phyloP scores from a whole-genome alignment of 1,140 invertebrate species.

The Hypothenemus hampei region DNA sequence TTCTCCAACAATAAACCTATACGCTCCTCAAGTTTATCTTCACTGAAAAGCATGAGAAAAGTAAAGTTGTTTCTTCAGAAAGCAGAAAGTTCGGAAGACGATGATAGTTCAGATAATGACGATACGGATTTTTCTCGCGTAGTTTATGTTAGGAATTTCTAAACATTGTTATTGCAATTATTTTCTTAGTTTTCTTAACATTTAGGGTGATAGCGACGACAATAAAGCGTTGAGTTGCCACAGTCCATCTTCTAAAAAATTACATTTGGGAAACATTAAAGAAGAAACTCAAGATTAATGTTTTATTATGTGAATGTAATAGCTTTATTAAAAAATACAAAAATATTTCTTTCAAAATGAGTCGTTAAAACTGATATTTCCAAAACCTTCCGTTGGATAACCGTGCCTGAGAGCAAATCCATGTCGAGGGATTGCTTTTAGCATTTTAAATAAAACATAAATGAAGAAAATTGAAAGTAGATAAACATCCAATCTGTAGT shows the following conservation, averaged over 20 bases:
- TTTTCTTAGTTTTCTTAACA: neutral
- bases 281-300: slow-evolving; percentile 39
- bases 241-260: slow-evolving; percentile 31
- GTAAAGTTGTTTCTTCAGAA: slow-evolving; percentile 45
- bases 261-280: slow-evolving; percentile 39
- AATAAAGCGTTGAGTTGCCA: slow-evolving; percentile 11
- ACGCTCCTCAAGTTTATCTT: slow-evolving; percentile 44
- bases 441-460: slow-evolving; percentile 31
- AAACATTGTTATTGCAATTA: too few species aligned
- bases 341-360: slow-evolving; percentile 18
- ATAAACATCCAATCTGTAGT: slow-evolving; percentile 32
- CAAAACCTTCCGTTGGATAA: slow-evolving; percentile 34
- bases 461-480: slow-evolving; percentile 31
- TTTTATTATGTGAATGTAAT: neutral
- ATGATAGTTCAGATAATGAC: slow-evolving; percentile 41
- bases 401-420: slow-evolving; percentile 23
- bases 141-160: slow-evolving; percentile 19
- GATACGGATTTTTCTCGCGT: slow-evolving; percentile 37
- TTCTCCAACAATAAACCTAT: slow-evolving; percentile 40
- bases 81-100: slow-evolving; percentile 44
- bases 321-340: slow-evolving; percentile 1
- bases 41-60: slow-evolving; percentile 45
- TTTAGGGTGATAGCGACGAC: slow-evolving; percentile 36
- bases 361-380: slow-evolving; percentile 38
- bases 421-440: slow-evolving; percentile 30